Base-by-base conservation (phyloP, 2,888 invertebrate species). In the Ophioninae sp. region DNA sequence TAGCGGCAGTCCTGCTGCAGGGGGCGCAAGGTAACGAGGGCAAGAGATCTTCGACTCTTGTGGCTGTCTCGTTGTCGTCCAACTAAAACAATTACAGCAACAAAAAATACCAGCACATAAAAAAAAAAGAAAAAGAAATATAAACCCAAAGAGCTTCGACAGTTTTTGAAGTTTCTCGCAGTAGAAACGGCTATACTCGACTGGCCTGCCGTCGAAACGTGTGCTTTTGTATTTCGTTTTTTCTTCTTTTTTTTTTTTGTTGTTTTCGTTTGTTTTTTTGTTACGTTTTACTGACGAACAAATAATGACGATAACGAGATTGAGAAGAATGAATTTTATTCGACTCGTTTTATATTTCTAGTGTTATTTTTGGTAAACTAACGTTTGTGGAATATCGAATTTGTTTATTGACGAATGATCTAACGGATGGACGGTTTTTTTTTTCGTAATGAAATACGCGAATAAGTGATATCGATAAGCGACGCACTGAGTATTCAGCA, bases 1-100 rank as follows among this genome's bases (percentile, higher is more conserved):
- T 93, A 85, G 92, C 92, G 88, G 92, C 93, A 83, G 93, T 92
- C 68, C 91, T 93, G 82, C 91, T 93, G 73, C 93, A 93, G 88
- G 93, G 93, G 85, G 92, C 92, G 81, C 93, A 93, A 93, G 93
- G 93, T 93, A 93, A 91, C 86, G 65, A 79, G 61, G 85, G 79
- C 75, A 75, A 75, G 70, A 75, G 70, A 30, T 75, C 10, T 68
- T 8, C 41, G 50, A 75, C 56, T 67, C 70, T 70, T 70, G 81
- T 56, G 72, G 79, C 41, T 67, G 70, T 75, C 64, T 83, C 74
- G 65, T 77, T 77, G 67, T 70, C 79, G 72, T 79, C 44, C 62
- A 41, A 79, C 57, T 75, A 69, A 80, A 74, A 67, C 39, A 39
- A 65, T 77, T 37, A 21, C 10, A 65, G 20, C 65, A 17, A 50